Percentiles rank a stretch among this genome's conserved stretches.
phyloP scores from a whole-genome alignment of 1,140 invertebrate species.

The Hyles vespertilio region DNA sequence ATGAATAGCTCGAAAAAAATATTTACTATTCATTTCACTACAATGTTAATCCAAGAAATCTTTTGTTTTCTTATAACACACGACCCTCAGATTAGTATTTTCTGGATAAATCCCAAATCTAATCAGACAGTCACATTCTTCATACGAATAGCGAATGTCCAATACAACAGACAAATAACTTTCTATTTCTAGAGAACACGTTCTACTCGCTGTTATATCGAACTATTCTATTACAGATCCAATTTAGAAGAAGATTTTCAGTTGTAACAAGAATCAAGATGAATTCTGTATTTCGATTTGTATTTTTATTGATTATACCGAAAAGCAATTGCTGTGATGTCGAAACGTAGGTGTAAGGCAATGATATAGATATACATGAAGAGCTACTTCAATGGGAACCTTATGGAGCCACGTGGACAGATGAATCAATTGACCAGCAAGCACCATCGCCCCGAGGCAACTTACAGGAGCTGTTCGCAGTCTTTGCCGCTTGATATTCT shows the following conservation, averaged over 20 bases:
- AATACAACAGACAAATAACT: too few species aligned
- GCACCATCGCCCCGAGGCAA: slow-evolving; percentile 54
- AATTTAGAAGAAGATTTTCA: slow-evolving; percentile 5
- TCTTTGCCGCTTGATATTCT: slow-evolving; percentile 71
- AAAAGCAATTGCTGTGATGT: slow-evolving; percentile 28
- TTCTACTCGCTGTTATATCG: background rate
- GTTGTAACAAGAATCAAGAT: slow-evolving; percentile 17
- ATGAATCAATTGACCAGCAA: slow-evolving; percentile 62
- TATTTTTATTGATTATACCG: slow-evolving; percentile 10
- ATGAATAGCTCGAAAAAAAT: too few species aligned
- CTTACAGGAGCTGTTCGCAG: slow-evolving; percentile 70
- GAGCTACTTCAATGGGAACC: slow-evolving; percentile 44
- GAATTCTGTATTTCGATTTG: slow-evolving; percentile 6
- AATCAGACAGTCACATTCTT: too few species aligned
- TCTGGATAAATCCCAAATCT: too few species aligned
- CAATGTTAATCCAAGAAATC: too few species aligned
- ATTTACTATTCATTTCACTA: too few species aligned
- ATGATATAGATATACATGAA: slow-evolving; percentile 12
- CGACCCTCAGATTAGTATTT: too few species aligned
- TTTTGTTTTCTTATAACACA: too few species aligned
- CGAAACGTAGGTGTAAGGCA: slow-evolving; percentile 16
- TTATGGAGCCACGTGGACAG: slow-evolving; percentile 63
- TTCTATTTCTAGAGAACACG: background rate
- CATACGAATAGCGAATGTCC: too few species aligned
- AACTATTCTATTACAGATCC: slow-evolving; percentile 25